Conservation (phyloP, 2,888 invertebrate species). For the Eristalis tenax region DNA sequence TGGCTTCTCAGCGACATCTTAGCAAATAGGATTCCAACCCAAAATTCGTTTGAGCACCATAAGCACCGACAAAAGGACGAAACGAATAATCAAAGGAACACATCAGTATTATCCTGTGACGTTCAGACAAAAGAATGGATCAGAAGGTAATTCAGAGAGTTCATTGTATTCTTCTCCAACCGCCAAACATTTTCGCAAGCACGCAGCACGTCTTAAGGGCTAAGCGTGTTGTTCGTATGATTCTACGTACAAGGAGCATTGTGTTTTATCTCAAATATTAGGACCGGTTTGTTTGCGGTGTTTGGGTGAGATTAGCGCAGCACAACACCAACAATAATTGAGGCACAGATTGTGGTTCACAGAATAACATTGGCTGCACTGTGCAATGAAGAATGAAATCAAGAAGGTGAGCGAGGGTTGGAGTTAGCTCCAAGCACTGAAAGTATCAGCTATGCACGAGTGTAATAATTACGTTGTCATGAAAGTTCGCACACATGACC, state of each 20-base stretch:
- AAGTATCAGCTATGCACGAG: not conserved
- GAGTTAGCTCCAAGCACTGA: not conserved
- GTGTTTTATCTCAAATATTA: constrained; percentile 59
- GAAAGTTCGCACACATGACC: not conserved
- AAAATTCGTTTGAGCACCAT: constrained; percentile 26
- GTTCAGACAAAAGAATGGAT: constrained; percentile 41
- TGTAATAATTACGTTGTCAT: not conserved
- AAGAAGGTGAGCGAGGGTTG: not conserved
- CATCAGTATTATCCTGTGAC: constrained; percentile 61
- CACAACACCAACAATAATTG: constrained; percentile 51
- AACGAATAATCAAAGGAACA: constrained; percentile 44
- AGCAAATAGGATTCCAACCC: constrained; percentile 45
- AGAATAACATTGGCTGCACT: not conserved
- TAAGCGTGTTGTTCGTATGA: constrained; percentile 26
- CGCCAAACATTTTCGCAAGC: constrained; percentile 46
- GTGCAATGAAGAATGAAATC: not conserved
- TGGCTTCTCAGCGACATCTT: constrained; percentile 36
- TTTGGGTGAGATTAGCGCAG: constrained; percentile 62
- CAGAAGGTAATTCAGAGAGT: constrained; percentile 44
- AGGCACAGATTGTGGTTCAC: constrained; percentile 55
- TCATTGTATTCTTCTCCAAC: constrained; percentile 18
- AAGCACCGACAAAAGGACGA: constrained; percentile 17
- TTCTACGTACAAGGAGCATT: constrained; percentile 32
- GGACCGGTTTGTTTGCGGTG: constrained; percentile 49
- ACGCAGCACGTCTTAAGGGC: constrained; percentile 41